These are phyloP conservation scores for Stegastes partitus DNA, from an alignment of 2,113 vertebrate genomes.

Conservation along the genomic window DNA sequence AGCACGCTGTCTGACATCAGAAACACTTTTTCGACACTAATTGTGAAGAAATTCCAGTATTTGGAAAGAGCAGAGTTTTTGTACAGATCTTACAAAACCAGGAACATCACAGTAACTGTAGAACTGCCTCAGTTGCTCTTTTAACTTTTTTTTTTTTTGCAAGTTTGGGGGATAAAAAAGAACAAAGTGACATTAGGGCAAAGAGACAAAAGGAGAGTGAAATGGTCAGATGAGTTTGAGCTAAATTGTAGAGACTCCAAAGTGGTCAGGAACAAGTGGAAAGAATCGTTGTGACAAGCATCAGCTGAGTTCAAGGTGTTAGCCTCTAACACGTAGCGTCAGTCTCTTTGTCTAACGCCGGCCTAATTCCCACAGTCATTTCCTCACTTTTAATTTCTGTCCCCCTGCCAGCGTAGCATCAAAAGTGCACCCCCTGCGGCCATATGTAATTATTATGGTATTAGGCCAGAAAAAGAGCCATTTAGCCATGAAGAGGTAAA, in stretches of 20 bases:
- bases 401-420: constrained; percentile 59
- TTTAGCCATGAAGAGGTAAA: constrained; percentile 80
- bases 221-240: constrained; percentile 39
- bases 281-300: constrained; percentile 80
- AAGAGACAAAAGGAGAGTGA: constrained; percentile 34
- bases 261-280: constrained; percentile 56
- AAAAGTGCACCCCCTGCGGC: constrained; percentile 80
- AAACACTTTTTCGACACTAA: too few relatives aligned
- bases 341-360: constrained; percentile 76
- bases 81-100: neutral
- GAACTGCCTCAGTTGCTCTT: neutral
- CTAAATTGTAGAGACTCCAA: constrained; percentile 50
- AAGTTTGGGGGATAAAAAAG: constrained; percentile 5
- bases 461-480: constrained; percentile 79
- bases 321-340: constrained; percentile 61
- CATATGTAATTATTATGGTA: constrained; percentile 86
- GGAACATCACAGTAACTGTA: neutral
- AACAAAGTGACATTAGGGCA: constrained; percentile 30
- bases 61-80: neutral
- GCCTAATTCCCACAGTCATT: constrained; percentile 79
- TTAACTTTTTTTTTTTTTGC: neutral
- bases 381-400: constrained; percentile 83
- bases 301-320: constrained; percentile 74
- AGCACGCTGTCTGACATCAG: too few relatives aligned
- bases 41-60: too few relatives aligned